Evolutionary conservation across 2,113 vertebrate species (phyloP).

Genomic region (Percopsis transmontana): DNA sequence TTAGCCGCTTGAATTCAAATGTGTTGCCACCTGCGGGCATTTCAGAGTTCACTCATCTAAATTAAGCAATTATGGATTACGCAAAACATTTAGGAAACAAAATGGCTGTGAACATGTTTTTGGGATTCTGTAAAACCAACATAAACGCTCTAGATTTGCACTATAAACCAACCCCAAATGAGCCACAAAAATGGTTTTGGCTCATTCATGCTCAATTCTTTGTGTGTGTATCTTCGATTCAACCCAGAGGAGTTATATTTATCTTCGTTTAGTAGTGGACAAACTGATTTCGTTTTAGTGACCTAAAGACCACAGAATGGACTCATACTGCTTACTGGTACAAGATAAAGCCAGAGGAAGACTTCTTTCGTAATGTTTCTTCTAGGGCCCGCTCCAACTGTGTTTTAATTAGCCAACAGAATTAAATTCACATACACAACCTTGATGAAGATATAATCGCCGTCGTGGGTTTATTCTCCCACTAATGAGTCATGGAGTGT

Average conservation of each 20-base stretch:
- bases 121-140: constrained; percentile 1
- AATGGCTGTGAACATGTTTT: background rate
- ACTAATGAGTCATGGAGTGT: constrained; percentile 22
- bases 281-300: no score
- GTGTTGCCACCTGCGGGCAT: no score
- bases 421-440: constrained; percentile 13
- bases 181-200: no score
- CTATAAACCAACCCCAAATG: background rate
- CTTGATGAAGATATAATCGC: constrained; percentile 44
- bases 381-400: constrained; percentile 6
- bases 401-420: constrained; percentile 46
- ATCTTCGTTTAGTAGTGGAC: no score
- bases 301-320: no score
- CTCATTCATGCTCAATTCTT: no score
- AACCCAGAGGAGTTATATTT: background rate
- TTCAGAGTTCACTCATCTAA: no score
- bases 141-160: background rate
- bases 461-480: constrained; percentile 33
- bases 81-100: background rate
- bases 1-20: background rate
- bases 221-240: no score
- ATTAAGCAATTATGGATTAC: no score
- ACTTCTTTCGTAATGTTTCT: constrained; percentile 2
- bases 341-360: background rate
- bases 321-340: background rate